Evolutionary conservation across 2,113 vertebrate species (phyloP), one percentile per base, ranked within the genome.

Genomic region (Zingel zingel): DNA sequence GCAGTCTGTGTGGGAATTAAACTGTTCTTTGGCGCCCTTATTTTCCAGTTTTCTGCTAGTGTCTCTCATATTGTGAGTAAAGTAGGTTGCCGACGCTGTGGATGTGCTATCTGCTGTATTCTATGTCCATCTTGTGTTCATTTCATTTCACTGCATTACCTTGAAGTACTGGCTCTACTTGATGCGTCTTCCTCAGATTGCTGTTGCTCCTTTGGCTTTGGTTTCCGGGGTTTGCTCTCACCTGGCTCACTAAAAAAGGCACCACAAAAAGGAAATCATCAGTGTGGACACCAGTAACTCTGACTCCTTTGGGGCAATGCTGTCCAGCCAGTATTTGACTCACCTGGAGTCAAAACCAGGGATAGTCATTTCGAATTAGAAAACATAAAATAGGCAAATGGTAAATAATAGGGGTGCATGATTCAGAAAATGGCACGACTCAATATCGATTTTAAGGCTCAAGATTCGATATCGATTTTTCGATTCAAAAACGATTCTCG

Each of bases 211-310:
- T 97, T 97, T 9, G 96, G 92, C 0, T 96, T 96, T 23, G 96
- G 90, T 65, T 94, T 92, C 15, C 93, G 86, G 13, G 97, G 96
- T 83, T 96, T 96, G 8, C 96, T 95, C 6, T 99, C 97, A 0
- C 91, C 96, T 0, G 98, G 96, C 74, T 99, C 98, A 5, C 98
- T 99, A 7, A 83, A 65, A 92, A 67, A 70, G 7, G 51, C 19
- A 64, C 4, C 8, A 64, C 19, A 72, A 21, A 36, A 61, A n/a
- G 18, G 2, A 61, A 83, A 79, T 25, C 1, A 39, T 78, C 5
- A 36, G 6, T 16, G 18, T 48, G 9, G 13, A 19, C 12, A 56
- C 4, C 1, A 9, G 59, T 8, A 13, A 0, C 36, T 76, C 57
- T 15, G 71, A 50, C 6, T 27, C 27, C 7, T 36, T n/a, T 51